Evolutionary conservation across 1,140 invertebrate genomes (phyloP).

Genomic region (Brachionus asplanchnoidis): DNA sequence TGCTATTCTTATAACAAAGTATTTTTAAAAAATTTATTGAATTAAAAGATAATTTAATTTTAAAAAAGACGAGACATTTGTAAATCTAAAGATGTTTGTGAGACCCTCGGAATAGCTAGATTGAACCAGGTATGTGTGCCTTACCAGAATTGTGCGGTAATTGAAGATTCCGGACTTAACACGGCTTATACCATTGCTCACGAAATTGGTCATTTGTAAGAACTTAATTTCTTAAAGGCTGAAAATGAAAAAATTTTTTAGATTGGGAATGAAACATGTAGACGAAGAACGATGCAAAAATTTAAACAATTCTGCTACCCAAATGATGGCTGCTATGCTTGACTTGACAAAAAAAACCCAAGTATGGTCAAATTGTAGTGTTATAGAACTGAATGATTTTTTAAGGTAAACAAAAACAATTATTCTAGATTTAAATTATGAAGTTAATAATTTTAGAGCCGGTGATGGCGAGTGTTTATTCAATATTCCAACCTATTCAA

Average conservation of each 20-base stretch:
- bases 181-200: slow-evolving; percentile 42
- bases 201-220: slow-evolving; percentile 41
- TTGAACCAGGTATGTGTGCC: slow-evolving; percentile 29
- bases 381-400: slow-evolving; percentile 28
- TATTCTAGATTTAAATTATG: neutral
- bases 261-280: slow-evolving; percentile 14
- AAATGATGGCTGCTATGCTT: slow-evolving; percentile 18
- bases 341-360: neutral
- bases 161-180: slow-evolving; percentile 9
- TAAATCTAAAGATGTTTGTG: slow-evolving; percentile 10
- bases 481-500: neutral
- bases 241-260: neutral
- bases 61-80: neutral
- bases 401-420: neutral
- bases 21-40: neutral
- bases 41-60: neutral
- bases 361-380: slow-evolving; percentile 40
- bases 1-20: slow-evolving; percentile 35
- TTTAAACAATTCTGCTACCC: slow-evolving; percentile 5
- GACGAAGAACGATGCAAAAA: neutral
- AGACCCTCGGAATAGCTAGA: slow-evolving; percentile 31
- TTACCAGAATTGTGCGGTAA: slow-evolving; percentile 27
- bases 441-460: neutral
- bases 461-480: slow-evolving; percentile 31
- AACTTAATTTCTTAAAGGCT: neutral